Evolutionary conservation across 2,888 invertebrate species (phyloP).

Genomic region (Subacronicta megacephala): DNA sequence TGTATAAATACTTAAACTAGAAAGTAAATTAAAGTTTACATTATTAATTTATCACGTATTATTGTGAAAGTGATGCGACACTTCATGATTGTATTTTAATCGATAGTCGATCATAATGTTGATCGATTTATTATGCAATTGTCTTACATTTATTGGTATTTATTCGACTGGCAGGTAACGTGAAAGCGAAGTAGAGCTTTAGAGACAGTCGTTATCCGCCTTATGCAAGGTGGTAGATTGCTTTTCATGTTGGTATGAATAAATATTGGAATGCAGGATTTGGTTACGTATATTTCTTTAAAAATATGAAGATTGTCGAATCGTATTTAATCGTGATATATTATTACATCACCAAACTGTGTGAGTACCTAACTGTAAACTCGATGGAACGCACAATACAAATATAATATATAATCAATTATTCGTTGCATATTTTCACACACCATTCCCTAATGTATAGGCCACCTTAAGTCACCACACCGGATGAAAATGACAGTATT

Average conservation of each 20-base stretch:
- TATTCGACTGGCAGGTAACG: no score
- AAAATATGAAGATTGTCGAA: no score
- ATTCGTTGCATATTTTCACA: conserved; percentile 29
- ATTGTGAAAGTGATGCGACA: conserved; percentile 28
- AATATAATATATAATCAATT: not conserved
- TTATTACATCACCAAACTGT: not conserved
- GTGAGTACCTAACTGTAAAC: conserved; percentile 24
- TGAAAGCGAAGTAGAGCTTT: no score
- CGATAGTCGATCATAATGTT: conserved; percentile 17
- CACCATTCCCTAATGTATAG: conserved; percentile 10
- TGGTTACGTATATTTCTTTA: no score
- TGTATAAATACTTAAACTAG: conserved; percentile 1
- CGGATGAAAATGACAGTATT: conserved; percentile 34
- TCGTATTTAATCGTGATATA: no score
- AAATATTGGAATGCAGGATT: no score
- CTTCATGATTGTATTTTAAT: conserved; percentile 10
- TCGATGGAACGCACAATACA: conserved; percentile 11
- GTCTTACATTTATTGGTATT: no score
- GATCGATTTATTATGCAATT: conserved; percentile 5
- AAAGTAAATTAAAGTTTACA: conserved; percentile 6
- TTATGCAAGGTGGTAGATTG: no score
- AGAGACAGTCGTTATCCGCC: no score
- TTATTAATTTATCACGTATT: conserved; percentile 8
- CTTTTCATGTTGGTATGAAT: no score
- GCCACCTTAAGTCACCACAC: not conserved